Evolutionary conservation across 2,888 invertebrate species (phyloP), one percentile per base, ranked within the genome.

Genomic region (Stramonita haemastoma): DNA sequence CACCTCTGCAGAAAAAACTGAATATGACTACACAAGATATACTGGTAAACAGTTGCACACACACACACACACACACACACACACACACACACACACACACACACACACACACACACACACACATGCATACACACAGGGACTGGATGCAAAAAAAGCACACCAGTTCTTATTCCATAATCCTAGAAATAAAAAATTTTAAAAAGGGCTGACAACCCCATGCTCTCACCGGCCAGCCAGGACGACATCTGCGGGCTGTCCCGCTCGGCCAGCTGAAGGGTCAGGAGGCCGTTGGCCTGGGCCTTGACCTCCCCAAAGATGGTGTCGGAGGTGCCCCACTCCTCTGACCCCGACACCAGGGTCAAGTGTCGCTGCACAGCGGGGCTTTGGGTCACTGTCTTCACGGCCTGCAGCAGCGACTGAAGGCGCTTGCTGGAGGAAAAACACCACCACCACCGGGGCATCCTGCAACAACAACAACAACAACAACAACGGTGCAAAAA

Each of bases 221-320:
- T 57, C 15, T 32, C 73, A 60, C 86, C 66, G n/a, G 86, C 32
- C 17, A 86, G 66, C 86, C 86, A 86, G 34, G 32, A 19, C 11
- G 6, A 17, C 66, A 86, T 66, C 34, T 57, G 29, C 8, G 34
- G 32, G 2, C 92, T 85, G 8, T 86, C 81, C 0, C 91, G 90
- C 0, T 91, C 56, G 22, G 90, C 90, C 13, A 94, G 91, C 29
- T 90, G 91, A 11, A 95, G 15, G 4, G 93, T 92, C 11, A 95
- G 89, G 84, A 93, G 92, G 0, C 94, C 95, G 36, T 91, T 90
- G 0, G 94, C 94, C 6, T 92, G 90, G 13, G 91, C 84, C 87
- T 93, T 92, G 13, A 93, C 89, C 0, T 93, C 94, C 13, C 11
- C 32, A 0, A 93, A 87, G 8, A 91, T 89, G 17, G 66, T 83